Evolutionary conservation across 2,113 vertebrate species (phyloP).

Genomic region (Hippocampus barbouri): DNA sequence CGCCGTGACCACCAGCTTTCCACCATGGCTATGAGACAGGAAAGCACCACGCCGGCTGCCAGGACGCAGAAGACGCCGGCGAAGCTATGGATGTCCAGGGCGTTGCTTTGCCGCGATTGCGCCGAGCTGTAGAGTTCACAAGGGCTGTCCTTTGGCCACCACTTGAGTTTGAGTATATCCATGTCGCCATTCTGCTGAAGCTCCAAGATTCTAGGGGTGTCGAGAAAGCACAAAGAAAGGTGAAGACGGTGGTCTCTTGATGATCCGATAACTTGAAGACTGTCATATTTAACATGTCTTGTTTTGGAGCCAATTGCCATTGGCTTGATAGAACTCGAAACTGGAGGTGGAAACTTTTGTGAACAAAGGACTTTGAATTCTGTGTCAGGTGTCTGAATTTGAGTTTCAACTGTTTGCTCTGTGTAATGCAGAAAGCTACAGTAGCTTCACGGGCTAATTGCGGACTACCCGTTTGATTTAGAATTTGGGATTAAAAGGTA

Average conservation of each 20-base stretch:
- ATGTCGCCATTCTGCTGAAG: constrained; percentile 98
- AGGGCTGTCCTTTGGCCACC: constrained; percentile 93
- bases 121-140: constrained; percentile 91
- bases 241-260: not conserved
- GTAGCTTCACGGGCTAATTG: too few species aligned
- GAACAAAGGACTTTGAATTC: too few species aligned
- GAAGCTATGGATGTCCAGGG: constrained; percentile 97
- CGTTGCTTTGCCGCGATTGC: constrained; percentile 83
- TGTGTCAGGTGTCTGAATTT: too few species aligned
- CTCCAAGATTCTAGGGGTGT: constrained; percentile 85
- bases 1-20: constrained; percentile 98
- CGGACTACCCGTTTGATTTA: too few species aligned
- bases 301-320: too few species aligned
- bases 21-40: constrained; percentile 97
- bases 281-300: too few species aligned
- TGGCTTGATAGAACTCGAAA: too few species aligned
- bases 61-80: constrained; percentile 97
- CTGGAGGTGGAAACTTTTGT: too few species aligned
- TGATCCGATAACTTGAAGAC: too few species aligned
- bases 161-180: constrained; percentile 95
- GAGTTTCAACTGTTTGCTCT: too few species aligned
- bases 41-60: constrained; percentile 93
- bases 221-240: not conserved
- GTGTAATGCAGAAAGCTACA: too few species aligned
- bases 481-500: too few species aligned